Conservation (phyloP, 2,113 vertebrate species). For the Passer montanus region DNA sequence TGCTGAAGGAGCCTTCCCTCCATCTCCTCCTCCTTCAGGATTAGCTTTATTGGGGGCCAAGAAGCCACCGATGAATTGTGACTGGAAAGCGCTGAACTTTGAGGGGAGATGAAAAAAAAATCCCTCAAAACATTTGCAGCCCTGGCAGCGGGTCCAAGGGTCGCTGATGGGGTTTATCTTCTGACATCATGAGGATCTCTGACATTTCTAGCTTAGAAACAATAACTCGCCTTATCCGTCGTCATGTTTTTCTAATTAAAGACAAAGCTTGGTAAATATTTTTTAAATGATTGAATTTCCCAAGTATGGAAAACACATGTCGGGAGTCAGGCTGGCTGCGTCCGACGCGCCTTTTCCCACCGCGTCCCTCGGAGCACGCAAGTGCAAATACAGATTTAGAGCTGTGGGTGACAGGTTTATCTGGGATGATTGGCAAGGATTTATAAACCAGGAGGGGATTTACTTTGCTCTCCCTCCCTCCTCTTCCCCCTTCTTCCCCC, state of each 20-base stretch:
- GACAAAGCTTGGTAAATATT: constrained; percentile 70
- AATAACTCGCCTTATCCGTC: constrained; percentile 64
- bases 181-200: constrained; percentile 54
- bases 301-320: constrained; percentile 71
- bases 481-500: background rate
- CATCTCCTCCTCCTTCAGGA: background rate
- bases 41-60: background rate
- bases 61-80: background rate
- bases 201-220: constrained; percentile 63
- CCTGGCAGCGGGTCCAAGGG: background rate
- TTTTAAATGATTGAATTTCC: constrained; percentile 73
- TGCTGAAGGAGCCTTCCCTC: background rate
- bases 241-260: constrained; percentile 73
- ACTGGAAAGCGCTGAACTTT: background rate
- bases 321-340: constrained; percentile 32
- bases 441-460: constrained; percentile 66
- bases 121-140: background rate
- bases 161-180: constrained; percentile 22
- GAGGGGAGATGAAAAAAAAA: background rate
- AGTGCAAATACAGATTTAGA: constrained; percentile 37
- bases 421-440: constrained; percentile 64
- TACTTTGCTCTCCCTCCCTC: background rate
- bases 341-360: constrained; percentile 31
- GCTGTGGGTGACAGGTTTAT: constrained; percentile 66
- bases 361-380: constrained; percentile 1